Conservation (phyloP, 2,888 invertebrate species). For the Brachyptera putata region DNA sequence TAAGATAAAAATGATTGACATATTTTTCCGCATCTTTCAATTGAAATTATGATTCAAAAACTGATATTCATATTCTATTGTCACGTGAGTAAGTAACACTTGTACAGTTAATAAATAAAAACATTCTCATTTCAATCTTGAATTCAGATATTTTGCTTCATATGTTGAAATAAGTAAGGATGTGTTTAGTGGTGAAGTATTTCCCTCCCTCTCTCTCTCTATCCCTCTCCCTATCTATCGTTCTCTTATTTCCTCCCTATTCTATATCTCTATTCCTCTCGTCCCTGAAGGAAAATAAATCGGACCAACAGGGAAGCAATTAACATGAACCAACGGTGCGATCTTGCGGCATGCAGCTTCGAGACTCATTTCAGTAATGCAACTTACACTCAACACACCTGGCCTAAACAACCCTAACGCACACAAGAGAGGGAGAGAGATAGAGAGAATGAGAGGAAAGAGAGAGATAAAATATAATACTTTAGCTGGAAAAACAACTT, state of each 20-base stretch:
- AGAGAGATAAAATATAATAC: not conserved
- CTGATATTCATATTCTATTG: no score
- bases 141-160: no score
- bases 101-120: no score
- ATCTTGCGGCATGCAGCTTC: constrained; percentile 25
- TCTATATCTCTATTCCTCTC: constrained; percentile 5
- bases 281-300: constrained; percentile 32
- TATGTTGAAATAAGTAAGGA: constrained; percentile 6
- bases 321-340: constrained; percentile 26
- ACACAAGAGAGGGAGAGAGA: not conserved
- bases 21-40: no score
- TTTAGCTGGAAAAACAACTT: constrained; percentile 9
- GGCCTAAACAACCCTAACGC: constrained; percentile 4
- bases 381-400: constrained; percentile 16
- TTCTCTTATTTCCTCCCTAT: constrained; percentile 1
- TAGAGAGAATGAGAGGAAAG: no score
- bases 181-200: constrained; percentile 7
- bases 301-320: constrained; percentile 25
- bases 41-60: no score
- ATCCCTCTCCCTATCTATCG: not conserved
- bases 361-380: constrained; percentile 28
- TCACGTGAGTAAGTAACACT: no score
- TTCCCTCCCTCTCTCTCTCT: constrained; percentile 1
- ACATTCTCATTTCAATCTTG: no score
- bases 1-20: no score